Conservation (phyloP, 2,797 vertebrate genomes). For the Falco berigora region DNA sequence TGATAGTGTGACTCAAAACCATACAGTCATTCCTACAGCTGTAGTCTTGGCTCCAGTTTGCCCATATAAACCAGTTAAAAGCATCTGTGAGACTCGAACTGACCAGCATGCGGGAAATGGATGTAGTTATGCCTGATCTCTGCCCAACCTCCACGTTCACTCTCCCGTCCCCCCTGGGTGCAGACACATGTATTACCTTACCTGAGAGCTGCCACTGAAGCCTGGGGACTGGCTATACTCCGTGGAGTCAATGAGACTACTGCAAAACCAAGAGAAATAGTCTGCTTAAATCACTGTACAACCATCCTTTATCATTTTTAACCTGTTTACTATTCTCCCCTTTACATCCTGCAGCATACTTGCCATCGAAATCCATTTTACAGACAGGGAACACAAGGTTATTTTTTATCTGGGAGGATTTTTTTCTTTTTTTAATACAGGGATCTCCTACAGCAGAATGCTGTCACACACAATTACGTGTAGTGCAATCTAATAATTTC, state of each 20-base stretch:
- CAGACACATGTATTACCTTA: conserved; percentile 49
- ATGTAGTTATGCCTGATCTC: background rate
- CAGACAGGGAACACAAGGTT: background rate
- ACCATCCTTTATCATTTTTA: background rate
- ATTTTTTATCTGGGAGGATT: background rate
- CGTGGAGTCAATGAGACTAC: conserved; percentile 90
- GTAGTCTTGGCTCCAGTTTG: background rate
- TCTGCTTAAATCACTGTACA: background rate
- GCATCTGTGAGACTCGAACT: background rate
- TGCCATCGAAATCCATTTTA: background rate
- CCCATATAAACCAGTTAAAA: background rate
- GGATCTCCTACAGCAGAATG: background rate
- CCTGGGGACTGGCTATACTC: conserved; percentile 92
- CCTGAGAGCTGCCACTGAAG: conserved; percentile 90
- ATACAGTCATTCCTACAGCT: background rate
- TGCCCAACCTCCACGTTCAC: background rate
- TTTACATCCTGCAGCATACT: background rate
- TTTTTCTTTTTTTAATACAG: background rate
- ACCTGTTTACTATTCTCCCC: background rate
- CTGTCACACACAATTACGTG: background rate
- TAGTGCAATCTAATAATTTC: background rate
- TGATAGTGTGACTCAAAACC: background rate
- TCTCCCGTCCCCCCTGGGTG: rapidly evolving
- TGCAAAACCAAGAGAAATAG: conserved; percentile 72
- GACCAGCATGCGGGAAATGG: background rate